A percentile compares a stretch with the other conserved stretches of the same genome.
phyloP scores from a whole-genome alignment of 2,113 vertebrate genomes.

The Collichthys lucidus region DNA sequence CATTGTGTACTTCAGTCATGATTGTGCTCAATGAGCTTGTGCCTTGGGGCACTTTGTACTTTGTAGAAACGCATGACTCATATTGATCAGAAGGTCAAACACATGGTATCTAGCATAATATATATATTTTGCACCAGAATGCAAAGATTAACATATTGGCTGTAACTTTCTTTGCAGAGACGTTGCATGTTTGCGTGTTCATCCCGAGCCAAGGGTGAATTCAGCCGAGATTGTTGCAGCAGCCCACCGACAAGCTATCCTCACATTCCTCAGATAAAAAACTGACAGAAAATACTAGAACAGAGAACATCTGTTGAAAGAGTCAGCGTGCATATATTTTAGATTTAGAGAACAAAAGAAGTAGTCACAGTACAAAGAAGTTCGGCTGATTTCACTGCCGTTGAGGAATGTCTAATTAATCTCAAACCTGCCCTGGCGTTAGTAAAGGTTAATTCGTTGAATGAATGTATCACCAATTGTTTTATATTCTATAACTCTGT shows the following conservation, averaged over 20 bases:
- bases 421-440: conserved; percentile 6
- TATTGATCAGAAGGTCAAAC: background rate
- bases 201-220: background rate
- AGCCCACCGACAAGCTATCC: too few relatives aligned
- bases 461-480: conserved; percentile 26
- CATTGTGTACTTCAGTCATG: background rate
- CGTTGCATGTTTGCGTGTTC: background rate
- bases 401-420: conserved; percentile 36
- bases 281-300: background rate
- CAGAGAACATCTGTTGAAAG: background rate
- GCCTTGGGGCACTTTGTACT: background rate
- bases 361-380: background rate
- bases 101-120: background rate
- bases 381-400: background rate
- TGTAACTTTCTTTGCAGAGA: background rate
- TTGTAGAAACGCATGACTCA: background rate
- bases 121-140: background rate
- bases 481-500: conserved; percentile 29
- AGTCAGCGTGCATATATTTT: conserved; percentile 5
- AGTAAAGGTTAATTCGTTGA: conserved; percentile 16
- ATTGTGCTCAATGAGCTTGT: background rate
- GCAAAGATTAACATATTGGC: background rate
- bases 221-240: background rate
- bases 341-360: conserved; percentile 29
- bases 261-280: background rate